Evolutionary conservation across 1,140 invertebrate species (phyloP).

Genomic region (Platorchestia sp.): DNA sequence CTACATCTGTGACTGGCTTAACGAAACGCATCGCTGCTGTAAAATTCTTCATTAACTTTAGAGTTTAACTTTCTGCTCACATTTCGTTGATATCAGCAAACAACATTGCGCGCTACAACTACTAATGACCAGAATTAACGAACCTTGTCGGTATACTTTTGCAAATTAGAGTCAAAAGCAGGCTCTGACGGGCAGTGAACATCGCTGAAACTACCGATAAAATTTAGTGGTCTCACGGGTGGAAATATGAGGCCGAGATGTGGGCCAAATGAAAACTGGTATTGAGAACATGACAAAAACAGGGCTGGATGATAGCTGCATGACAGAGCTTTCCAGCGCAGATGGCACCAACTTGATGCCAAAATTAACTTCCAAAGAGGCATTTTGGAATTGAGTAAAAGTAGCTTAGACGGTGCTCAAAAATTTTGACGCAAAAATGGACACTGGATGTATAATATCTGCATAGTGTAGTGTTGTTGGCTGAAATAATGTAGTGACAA

Average conservation of each 20-base stretch:
- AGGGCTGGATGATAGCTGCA: background rate
- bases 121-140: background rate
- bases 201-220: background rate
- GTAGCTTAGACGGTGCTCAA: background rate
- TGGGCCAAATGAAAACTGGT: background rate
- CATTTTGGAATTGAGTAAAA: background rate
- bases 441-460: no score
- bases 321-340: background rate
- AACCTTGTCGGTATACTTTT: background rate
- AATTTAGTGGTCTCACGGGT: background rate
- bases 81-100: background rate
- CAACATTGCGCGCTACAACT: no score
- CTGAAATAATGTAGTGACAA: no score
- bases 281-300: background rate
- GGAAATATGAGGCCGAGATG: background rate
- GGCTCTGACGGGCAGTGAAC: background rate
- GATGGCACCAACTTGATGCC: no score
- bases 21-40: background rate
- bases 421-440: no score
- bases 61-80: background rate
- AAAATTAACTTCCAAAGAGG: no score
- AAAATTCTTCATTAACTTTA: background rate
- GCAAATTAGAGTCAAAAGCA: background rate
- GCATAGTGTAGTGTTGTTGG: no score
- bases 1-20: background rate